Conservation (phyloP, 2,888 invertebrate genomes). For the Macaria liturata region DNA sequence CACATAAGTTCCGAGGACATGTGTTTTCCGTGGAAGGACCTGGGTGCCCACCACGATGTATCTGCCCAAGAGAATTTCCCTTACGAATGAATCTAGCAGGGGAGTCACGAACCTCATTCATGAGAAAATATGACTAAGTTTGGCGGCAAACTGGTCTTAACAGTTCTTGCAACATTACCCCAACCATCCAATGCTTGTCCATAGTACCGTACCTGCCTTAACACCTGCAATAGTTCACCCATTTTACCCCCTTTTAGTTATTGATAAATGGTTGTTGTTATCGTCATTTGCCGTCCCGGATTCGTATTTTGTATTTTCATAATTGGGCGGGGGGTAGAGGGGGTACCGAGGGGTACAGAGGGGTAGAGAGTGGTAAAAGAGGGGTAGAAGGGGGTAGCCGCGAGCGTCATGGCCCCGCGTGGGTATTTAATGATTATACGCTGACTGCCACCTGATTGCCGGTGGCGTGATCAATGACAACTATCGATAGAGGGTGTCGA, state of each 20-base stretch:
- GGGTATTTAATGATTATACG: conserved; percentile 84
- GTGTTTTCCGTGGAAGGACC: too few relatives aligned
- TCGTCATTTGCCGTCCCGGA: conserved; percentile 65
- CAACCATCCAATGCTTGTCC: too few relatives aligned
- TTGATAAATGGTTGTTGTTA: conserved; percentile 58
- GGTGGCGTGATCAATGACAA: conserved; percentile 59
- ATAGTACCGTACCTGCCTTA: too few relatives aligned
- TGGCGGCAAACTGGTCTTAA: too few relatives aligned
- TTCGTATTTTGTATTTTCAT: conserved; percentile 83
- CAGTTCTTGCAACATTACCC: too few relatives aligned
- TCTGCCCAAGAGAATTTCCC: too few relatives aligned
- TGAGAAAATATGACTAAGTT: too few relatives aligned
- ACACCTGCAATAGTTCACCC: too few relatives aligned
- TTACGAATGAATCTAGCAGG: too few relatives aligned
- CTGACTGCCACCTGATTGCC: conserved; percentile 82
- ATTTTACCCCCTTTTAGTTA: conserved; percentile 41
- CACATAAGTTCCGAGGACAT: too few relatives aligned
- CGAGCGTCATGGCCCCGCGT: conserved; percentile 77
- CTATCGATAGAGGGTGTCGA: conserved; percentile 52
- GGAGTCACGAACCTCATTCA: too few relatives aligned
- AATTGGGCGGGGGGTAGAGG: conserved; percentile 73
- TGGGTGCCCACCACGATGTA: too few relatives aligned
- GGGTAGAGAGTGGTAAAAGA: conserved; percentile 53
- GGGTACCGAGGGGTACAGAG: conserved; percentile 71
- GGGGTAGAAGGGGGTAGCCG: conserved; percentile 66